Base-by-base conservation (phyloP, 2,888 invertebrate genomes). In the Drosophila pegasa region DNA sequence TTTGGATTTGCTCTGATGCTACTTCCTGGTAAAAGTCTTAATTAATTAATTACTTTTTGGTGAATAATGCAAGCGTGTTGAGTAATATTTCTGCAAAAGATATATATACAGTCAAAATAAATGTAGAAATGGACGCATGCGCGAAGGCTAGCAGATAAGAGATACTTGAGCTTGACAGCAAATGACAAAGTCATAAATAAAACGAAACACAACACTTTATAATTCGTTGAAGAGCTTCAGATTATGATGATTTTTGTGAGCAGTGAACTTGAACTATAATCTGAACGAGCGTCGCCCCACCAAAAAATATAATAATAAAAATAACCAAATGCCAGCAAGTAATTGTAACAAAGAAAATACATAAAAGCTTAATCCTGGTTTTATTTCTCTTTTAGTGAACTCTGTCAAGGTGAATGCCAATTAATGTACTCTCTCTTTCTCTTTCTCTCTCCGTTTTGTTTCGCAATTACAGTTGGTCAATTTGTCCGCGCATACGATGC, bases 401-500 rank as follows among this genome's bases (percentile, higher is more conserved):
- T 75, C 69, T 57, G 35, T 41, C 75, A 84, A 87, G 85, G 87
- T 88, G 80, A 78, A 52, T 63, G 68, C 47, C 82, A 84, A 84
- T 86, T 84, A 87, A 84, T 77, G 10, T 50, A 58, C 45, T 59
- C 38, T 60, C 35, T n/a, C n/a, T n/a, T n/a, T n/a, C n/a, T n/a
- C n/a, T n/a, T n/a, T 59, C 38, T 60, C 35, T 59, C 31, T 2
- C 38, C 3, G 8, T 65, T 48, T 58, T 40, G 38, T 66, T 58
- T 77, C 58, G 65, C 51, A 41, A 38, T 89, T 91, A 56, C 82
- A 92, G 92, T 73, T 92, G 60, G 89, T 91, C 71, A 89, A 89
- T 65, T 88, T 92, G 88, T 87, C 92, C 58, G 86, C 90, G 55
- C 91, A 92, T 72, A 91, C 92, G 31, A 92, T 92, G 92, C 91